These are phyloP conservation scores for Cephus cinctus DNA, from an alignment of 1,140 invertebrate genomes.

Conservation along the genomic window DNA sequence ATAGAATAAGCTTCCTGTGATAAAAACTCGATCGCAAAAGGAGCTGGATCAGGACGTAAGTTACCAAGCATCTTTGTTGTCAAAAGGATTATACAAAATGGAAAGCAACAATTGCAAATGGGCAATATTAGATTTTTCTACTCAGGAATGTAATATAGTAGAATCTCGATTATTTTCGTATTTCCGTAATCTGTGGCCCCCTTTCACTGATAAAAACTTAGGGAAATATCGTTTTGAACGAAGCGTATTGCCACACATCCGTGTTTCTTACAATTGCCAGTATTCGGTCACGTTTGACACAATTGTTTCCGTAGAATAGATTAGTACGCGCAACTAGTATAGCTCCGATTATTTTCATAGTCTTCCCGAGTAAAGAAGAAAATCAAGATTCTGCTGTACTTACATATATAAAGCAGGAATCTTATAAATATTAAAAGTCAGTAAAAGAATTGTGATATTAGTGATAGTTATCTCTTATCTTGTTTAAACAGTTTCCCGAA, in stretches of 20 bases:
- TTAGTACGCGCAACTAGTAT: no score
- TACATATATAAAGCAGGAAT: slow-evolving; percentile 3
- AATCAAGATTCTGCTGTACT: slow-evolving; percentile 6
- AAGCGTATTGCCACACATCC: not conserved
- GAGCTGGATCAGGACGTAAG: slow-evolving; percentile 52
- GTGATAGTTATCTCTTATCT: slow-evolving; percentile 10
- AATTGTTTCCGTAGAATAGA: no score
- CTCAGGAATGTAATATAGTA: not conserved
- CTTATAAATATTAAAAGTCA: slow-evolving; percentile 1
- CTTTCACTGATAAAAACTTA: not conserved
- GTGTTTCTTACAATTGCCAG: no score
- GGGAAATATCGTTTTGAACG: not conserved
- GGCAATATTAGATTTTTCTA: no score
- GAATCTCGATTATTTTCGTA: not conserved
- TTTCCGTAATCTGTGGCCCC: no score
- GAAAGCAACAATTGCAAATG: no score
- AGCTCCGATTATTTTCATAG: no score
- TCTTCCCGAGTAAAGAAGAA: no score
- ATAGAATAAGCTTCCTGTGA: slow-evolving; percentile 47
- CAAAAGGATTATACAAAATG: no score
- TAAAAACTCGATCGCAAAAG: slow-evolving; percentile 47
- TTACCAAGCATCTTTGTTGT: no score
- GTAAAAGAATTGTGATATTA: slow-evolving; percentile 18
- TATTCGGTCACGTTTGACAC: no score
- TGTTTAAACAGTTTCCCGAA: not conserved